phyloP scores from a whole-genome alignment of 2,888 invertebrate species.

The Phrixothrix hirtus region DNA sequence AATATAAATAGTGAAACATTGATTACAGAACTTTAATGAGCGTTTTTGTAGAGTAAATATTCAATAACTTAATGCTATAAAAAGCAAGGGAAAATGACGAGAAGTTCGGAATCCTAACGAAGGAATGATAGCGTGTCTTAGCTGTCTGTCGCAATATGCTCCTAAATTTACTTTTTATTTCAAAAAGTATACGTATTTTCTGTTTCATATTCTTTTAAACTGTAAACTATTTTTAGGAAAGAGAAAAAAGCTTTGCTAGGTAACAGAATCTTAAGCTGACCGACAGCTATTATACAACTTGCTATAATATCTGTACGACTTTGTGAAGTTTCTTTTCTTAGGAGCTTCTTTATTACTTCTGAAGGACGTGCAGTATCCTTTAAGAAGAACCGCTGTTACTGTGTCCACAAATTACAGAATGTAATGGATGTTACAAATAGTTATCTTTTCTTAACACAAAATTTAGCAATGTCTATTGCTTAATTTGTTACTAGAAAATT shows the following conservation, averaged over 20 bases:
- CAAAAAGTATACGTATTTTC: conserved; percentile 8
- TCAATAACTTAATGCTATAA: conserved; percentile 30
- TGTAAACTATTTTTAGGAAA: conserved; percentile 1
- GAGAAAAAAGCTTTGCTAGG: conserved; percentile 19
- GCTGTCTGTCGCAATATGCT: conserved; percentile 39
- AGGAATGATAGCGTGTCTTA: conserved; percentile 37
- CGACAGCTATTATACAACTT: conserved; percentile 40
- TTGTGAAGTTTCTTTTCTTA: conserved; percentile 39
- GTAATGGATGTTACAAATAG: no score
- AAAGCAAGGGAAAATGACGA: conserved; percentile 17
- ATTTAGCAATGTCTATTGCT: no score
- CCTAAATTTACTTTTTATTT: conserved; percentile 16
- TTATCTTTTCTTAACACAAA: no score
- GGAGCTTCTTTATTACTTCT: conserved; percentile 42
- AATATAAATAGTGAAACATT: no score
- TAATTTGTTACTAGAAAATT: no score
- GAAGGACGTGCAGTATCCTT: conserved; percentile 42
- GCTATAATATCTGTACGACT: conserved; percentile 41
- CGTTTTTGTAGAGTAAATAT: conserved; percentile 20
- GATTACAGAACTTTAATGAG: conserved; percentile 4
- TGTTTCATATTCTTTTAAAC: conserved; percentile 1
- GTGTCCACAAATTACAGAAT: no score
- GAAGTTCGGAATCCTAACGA: conserved; percentile 35
- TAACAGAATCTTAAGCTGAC: conserved; percentile 34
- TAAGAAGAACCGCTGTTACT: no score